These are phyloP conservation scores for Auanema freiburgensis DNA, from an alignment of 2,888 invertebrate genomes.

Conservation along the genomic window DNA sequence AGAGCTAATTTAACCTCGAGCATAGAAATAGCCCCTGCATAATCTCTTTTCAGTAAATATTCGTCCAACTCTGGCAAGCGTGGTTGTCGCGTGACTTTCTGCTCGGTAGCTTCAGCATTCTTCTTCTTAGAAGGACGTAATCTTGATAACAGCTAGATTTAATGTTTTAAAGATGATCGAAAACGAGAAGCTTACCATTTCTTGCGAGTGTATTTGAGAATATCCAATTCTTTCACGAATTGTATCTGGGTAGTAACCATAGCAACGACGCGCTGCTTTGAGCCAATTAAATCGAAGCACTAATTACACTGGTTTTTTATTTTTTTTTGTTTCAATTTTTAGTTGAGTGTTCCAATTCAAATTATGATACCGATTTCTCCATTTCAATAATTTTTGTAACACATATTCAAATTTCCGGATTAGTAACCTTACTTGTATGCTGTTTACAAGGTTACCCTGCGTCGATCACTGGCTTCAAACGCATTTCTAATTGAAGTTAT, in stretches of 20 bases:
- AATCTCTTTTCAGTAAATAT: constrained; percentile 85
- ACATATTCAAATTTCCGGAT: no score
- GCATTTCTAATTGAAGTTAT: no score
- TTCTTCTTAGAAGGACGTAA: constrained; percentile 41
- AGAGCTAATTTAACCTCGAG: constrained; percentile 82
- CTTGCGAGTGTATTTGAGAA: background rate
- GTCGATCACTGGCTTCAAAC: no score
- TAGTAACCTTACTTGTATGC: no score
- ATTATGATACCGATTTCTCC: no score
- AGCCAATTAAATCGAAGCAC: no score
- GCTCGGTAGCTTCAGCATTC: constrained; percentile 19
- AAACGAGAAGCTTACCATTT: background rate
- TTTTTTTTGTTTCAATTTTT: no score
- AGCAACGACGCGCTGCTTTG: background rate
- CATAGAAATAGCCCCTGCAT: constrained; percentile 88
- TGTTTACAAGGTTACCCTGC: no score
- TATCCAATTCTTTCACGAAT: background rate
- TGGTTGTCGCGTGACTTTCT: constrained; percentile 14
- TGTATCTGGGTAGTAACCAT: background rate
- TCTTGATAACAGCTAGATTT: constrained; percentile 47
- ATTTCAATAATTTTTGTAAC: no score
- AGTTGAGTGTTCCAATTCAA: no score
- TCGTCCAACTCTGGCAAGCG: constrained; percentile 79
- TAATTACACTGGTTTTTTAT: no score
- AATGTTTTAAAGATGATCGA: constrained; percentile 3